A percentile compares a stretch with the other conserved stretches of the same genome.
These are phyloP conservation scores for Buceros bicornis DNA, from an alignment of 2,797 vertebrate species.

Conservation along the genomic window DNA sequence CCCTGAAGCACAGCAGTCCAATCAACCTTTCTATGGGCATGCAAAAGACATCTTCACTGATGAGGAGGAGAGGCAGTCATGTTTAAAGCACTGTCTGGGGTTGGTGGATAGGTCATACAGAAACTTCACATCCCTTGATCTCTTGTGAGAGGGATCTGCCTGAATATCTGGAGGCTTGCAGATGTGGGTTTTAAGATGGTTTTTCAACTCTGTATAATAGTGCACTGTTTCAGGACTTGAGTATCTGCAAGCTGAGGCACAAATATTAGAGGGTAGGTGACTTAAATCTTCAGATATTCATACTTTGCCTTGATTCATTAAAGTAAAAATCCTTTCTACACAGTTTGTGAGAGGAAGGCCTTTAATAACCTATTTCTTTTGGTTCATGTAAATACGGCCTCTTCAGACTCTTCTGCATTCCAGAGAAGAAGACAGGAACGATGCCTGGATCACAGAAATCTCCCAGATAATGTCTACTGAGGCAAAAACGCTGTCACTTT, in stretches of 20 bases:
- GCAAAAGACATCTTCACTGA: neutral
- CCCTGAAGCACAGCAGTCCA: neutral
- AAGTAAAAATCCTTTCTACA: neutral
- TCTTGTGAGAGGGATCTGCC: neutral
- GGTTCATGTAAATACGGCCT: neutral
- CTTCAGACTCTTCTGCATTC: neutral
- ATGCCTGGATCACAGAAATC: neutral
- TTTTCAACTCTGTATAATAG: fast-evolving
- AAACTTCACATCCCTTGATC: neutral
- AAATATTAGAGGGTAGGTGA: neutral
- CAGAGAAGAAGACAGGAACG: neutral
- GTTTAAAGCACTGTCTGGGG: neutral
- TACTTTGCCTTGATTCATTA: neutral
- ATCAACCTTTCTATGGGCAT: neutral
- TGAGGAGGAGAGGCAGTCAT: neutral
- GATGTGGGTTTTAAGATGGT: neutral
- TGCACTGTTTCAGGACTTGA: neutral
- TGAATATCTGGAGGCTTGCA: neutral
- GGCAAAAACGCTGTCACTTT: constrained; percentile 33
- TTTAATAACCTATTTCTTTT: neutral
- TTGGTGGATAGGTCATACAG: neutral
- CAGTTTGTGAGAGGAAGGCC: neutral
- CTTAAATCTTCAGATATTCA: neutral
- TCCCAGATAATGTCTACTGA: neutral
- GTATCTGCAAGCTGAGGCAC: neutral